These are phyloP conservation scores for Drosophila aldrichi DNA, from an alignment of 2,888 invertebrate species.

Conservation along the genomic window DNA sequence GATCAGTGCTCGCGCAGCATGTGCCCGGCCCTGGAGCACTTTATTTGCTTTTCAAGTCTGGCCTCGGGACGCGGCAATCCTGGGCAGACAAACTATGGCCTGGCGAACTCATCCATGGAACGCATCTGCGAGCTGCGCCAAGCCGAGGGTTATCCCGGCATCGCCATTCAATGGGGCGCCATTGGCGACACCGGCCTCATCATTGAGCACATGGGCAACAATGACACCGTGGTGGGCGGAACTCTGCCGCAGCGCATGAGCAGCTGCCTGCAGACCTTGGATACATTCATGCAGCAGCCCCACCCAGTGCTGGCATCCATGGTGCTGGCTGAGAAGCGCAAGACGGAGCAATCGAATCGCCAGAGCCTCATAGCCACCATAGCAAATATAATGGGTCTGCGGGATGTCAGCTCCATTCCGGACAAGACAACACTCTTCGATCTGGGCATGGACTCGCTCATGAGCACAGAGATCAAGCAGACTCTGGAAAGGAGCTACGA, in stretches of 20 bases:
- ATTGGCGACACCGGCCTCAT: constrained; percentile 98
- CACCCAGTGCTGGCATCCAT: constrained; percentile 92
- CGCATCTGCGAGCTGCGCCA: constrained; percentile 95
- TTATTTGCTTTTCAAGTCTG: constrained; percentile 98
- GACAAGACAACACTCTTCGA: constrained; percentile 93
- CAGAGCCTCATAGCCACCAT: constrained; percentile 91
- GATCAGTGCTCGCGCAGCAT: constrained; percentile 91
- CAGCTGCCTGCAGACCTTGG: constrained; percentile 95
- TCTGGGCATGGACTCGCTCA: constrained; percentile 98
- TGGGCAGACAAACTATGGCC: constrained; percentile 98
- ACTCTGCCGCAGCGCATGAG: constrained; percentile 97
- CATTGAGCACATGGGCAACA: constrained; percentile 94
- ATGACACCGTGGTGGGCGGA: constrained; percentile 96
- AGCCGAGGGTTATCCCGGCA: constrained; percentile 92
- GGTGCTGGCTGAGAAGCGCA: constrained; percentile 95
- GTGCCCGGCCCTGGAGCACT: constrained; percentile 94
- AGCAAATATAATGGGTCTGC: constrained; percentile 95
- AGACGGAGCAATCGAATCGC: constrained; percentile 87
- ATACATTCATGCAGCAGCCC: constrained; percentile 95
- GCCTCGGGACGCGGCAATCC: constrained; percentile 98
- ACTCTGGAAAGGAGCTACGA: constrained; percentile 97
- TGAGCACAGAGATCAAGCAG: constrained; percentile 99
- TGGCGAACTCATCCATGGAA: constrained; percentile 99
- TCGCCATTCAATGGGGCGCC: constrained; percentile 99
- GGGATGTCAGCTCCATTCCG: constrained; percentile 92